A percentile compares a stretch with the other conserved stretches of the same genome.
phyloP scores from a whole-genome alignment of 2,113 vertebrate genomes.

The Athene cunicularia region DNA sequence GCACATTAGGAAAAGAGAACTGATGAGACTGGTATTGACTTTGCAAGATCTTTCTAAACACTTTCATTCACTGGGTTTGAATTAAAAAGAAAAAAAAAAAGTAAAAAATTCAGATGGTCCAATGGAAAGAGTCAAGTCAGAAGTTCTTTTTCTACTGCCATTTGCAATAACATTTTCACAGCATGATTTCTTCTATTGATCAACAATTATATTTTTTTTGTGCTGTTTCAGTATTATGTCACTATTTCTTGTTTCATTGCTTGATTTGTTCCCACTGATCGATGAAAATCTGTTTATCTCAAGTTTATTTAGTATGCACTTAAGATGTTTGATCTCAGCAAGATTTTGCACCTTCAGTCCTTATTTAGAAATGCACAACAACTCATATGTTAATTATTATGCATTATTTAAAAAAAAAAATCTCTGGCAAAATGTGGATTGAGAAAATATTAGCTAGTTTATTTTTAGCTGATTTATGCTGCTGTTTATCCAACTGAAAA shows the following conservation, averaged over 20 bases:
- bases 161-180: slow-evolving; percentile 7
- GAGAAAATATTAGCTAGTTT: neutral
- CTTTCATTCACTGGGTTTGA: neutral
- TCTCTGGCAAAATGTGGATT: neutral
- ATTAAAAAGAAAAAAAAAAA: neutral
- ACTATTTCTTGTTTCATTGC: neutral
- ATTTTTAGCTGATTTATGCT: neutral
- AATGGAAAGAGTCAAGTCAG: neutral
- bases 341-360: neutral
- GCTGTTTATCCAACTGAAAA: neutral
- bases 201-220: neutral
- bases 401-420: neutral
- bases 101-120: neutral
- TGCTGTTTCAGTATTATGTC: neutral
- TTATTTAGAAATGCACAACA: neutral
- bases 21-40: neutral
- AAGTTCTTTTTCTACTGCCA: neutral
- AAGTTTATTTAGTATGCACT: neutral
- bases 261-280: neutral
- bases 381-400: neutral
- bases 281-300: slow-evolving; percentile 4
- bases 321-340: neutral
- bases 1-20: neutral
- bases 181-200: neutral
- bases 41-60: neutral